These are phyloP conservation scores for Sisyra nigra DNA, from an alignment of 2,888 invertebrate genomes.

Conservation along the genomic window DNA sequence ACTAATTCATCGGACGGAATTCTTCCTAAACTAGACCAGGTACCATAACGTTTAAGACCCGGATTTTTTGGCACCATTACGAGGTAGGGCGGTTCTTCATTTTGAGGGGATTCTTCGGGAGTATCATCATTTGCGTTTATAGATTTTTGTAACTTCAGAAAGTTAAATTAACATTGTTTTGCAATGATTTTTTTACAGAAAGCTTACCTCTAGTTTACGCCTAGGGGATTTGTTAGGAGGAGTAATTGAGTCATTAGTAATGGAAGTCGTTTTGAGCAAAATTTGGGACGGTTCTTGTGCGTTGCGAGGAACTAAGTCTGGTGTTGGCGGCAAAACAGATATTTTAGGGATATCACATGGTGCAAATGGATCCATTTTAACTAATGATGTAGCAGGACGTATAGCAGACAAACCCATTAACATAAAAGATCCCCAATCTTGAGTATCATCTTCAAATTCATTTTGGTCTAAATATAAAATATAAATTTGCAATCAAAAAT, in stretches of 20 bases:
- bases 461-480: background rate
- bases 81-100: conserved; percentile 59
- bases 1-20: conserved; percentile 39
- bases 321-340: conserved; percentile 59
- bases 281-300: conserved; percentile 4
- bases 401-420: conserved; percentile 48
- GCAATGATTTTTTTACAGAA: background rate
- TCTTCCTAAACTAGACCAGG: conserved; percentile 56
- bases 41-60: conserved; percentile 40
- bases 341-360: conserved; percentile 42
- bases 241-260: background rate
- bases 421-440: conserved; percentile 49
- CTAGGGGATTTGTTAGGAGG: conserved; percentile 4
- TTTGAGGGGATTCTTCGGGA: conserved; percentile 50
- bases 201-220: conserved; percentile 6
- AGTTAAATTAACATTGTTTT: conserved; percentile 6
- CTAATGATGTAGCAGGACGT: conserved; percentile 40
- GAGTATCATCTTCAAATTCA: background rate
- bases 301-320: conserved; percentile 27
- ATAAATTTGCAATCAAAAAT: background rate
- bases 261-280: background rate
- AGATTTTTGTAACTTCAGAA: conserved; percentile 5
- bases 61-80: conserved; percentile 42
- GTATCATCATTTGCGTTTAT: conserved; percentile 36
- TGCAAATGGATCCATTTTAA: conserved; percentile 37